These are phyloP conservation scores for Euzetes globulus DNA, from an alignment of 2,888 invertebrate species.

Conservation along the genomic window DNA sequence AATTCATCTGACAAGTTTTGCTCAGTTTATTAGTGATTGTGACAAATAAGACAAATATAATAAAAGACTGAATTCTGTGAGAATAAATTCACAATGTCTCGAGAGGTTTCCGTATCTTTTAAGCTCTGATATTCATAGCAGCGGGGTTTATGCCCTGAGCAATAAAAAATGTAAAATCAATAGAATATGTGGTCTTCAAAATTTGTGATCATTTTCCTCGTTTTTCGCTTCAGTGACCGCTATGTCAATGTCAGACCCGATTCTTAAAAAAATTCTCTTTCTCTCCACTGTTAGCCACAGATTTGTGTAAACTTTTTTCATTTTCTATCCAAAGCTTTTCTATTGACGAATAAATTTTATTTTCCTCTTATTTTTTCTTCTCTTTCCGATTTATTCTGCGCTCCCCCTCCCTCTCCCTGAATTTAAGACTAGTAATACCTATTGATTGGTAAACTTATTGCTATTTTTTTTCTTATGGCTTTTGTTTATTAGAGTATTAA, in stretches of 20 bases:
- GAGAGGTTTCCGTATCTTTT: too few relatives aligned
- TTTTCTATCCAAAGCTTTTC: background rate
- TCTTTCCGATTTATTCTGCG: too few relatives aligned
- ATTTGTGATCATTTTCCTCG: background rate
- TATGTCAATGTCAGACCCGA: constrained; percentile 20
- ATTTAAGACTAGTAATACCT: background rate
- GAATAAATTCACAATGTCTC: too few relatives aligned
- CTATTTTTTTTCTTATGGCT: background rate
- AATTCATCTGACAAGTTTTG: too few relatives aligned
- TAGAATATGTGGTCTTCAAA: too few relatives aligned
- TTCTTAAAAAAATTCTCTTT: too few relatives aligned
- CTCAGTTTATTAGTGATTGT: too few relatives aligned
- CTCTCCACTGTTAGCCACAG: background rate
- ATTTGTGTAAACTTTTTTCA: background rate
- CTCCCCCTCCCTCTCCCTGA: background rate
- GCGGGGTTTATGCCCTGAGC: background rate
- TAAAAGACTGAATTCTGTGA: too few relatives aligned
- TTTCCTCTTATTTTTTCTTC: background rate
- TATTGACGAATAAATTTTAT: background rate
- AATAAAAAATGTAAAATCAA: too few relatives aligned
- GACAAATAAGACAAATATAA: too few relatives aligned
- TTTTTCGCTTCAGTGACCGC: background rate
- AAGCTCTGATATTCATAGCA: too few relatives aligned
- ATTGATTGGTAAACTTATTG: constrained; percentile 18
- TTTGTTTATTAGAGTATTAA: constrained; percentile 5